Percentiles rank a stretch among this genome's conserved stretches.
Conservation (phyloP, 2,888 invertebrate species). For the Orgyia antiqua region DNA sequence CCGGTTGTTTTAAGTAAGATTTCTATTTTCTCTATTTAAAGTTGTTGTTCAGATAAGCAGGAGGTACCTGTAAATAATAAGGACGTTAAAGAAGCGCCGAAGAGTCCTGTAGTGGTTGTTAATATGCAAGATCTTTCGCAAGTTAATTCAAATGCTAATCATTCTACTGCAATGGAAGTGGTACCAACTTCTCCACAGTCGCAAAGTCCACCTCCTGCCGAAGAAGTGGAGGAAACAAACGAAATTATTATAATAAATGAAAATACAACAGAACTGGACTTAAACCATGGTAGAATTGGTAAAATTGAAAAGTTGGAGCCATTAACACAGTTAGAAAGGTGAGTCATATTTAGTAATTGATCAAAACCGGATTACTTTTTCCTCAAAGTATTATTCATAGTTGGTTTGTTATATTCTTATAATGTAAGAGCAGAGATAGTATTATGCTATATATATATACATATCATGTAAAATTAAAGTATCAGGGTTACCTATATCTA, state of each 20-base stretch:
- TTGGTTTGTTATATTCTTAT: no score
- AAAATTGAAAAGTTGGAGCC: conserved; percentile 91
- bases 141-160: no score
- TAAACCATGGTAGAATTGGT: conserved; percentile 92
- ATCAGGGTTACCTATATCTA: no score
- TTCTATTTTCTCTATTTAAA: conserved; percentile 3
- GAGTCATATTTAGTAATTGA: conserved; percentile 21
- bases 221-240: conserved; percentile 59
- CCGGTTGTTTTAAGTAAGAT: conserved; percentile 5
- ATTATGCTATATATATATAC: no score
- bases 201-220: conserved; percentile 43
- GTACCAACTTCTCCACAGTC: conserved; percentile 39
- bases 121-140: no score
- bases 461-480: no score
- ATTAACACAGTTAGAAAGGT: conserved; percentile 84
- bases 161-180: no score
- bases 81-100: conserved; percentile 15
- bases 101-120: neutral
- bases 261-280: conserved; percentile 85
- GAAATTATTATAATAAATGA: conserved; percentile 83
- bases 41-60: conserved; percentile 34
- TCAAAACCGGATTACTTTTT: no score
- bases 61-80: conserved; percentile 36
- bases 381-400: no score
- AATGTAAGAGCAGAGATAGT: no score